phyloP scores from a whole-genome alignment of 2,888 invertebrate genomes.

The Homarus gammarus region DNA sequence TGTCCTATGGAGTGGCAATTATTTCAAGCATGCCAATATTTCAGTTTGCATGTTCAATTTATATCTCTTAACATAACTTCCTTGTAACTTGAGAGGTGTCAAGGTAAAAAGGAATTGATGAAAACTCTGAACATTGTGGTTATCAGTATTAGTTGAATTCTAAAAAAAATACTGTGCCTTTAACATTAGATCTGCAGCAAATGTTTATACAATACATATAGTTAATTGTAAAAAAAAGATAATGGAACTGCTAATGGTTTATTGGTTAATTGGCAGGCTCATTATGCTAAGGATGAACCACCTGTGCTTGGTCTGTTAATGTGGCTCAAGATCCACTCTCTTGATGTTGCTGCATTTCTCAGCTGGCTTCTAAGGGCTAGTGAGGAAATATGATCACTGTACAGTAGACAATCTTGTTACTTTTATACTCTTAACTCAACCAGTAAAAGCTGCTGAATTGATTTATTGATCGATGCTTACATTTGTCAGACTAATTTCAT shows the following conservation, averaged over 20 bases:
- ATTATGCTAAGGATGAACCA: background rate
- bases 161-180: constrained; percentile 45
- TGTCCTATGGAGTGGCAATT: background rate
- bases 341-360: background rate
- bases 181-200: constrained; percentile 33
- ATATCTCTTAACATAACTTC: background rate
- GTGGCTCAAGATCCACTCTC: background rate
- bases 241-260: constrained; percentile 1
- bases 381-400: constrained; percentile 8
- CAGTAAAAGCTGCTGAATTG: constrained; percentile 2
- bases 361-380: constrained; percentile 7
- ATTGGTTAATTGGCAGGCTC: background rate
- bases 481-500: constrained; percentile 15
- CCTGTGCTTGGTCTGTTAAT: background rate
- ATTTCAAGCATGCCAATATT: background rate
- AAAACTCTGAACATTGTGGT: background rate
- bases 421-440: constrained; percentile 1
- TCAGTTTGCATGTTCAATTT: background rate
- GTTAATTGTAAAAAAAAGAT: background rate
- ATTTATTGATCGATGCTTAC: background rate
- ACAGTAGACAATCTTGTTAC: constrained; percentile 7
- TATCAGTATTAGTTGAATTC: constrained; percentile 22
- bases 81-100: background rate
- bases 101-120: background rate
- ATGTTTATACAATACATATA: no score